Evolutionary conservation across 2,113 vertebrate genomes (phyloP), one percentile per base, ranked within the genome.

Genomic region (Misgurnus mizolepis): DNA sequence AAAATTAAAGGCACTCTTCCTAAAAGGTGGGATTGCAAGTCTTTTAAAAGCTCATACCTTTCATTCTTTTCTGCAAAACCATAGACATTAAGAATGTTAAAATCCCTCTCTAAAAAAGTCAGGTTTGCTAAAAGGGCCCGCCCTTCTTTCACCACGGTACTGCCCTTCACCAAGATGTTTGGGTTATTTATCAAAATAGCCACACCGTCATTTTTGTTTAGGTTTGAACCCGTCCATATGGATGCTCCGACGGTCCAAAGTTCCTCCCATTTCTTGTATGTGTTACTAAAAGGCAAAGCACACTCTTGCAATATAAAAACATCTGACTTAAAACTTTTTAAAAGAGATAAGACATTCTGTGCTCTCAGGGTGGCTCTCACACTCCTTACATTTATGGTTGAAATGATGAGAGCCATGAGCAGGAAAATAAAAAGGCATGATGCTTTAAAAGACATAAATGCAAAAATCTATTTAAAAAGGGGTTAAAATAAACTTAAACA

Each of bases 1-100:
- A 53, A 5, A 0, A 53, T 1, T 8, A 79, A 4, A 3, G 75
- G 69, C 0, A 2, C 55, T 2, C 47, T 78, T 7, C 73, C 73
- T 11, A 83, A 12, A 45, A 85, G 4, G 40, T 83, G 67, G 66
- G 41, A 7, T 41, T 76, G 58, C 77, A 80, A 2, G 0, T 80
- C 53, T 9, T 80, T 60, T 43, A 80, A 78, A 53, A 82, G 27
- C 0, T 61, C 53, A 9, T 27, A 53, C 10, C 78, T 56, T 0
- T 83, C 18, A 7, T 83, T 41, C 27, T 71, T 76, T 34, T 34
- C 0, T 67, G 6, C 67, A 65, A 77, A 68, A 65, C 73, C 72
- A 78, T 85, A 80, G 0, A 78, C 43, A 12, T 85, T 82, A 5
- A 82, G 9, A 34, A 83, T 9, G 0, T 62, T 67, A 70, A 81